A percentile compares a stretch with the other conserved stretches of the same genome.
phyloP scores from a whole-genome alignment of 2,113 vertebrate genomes.

The Hirundichthys speculiger region DNA sequence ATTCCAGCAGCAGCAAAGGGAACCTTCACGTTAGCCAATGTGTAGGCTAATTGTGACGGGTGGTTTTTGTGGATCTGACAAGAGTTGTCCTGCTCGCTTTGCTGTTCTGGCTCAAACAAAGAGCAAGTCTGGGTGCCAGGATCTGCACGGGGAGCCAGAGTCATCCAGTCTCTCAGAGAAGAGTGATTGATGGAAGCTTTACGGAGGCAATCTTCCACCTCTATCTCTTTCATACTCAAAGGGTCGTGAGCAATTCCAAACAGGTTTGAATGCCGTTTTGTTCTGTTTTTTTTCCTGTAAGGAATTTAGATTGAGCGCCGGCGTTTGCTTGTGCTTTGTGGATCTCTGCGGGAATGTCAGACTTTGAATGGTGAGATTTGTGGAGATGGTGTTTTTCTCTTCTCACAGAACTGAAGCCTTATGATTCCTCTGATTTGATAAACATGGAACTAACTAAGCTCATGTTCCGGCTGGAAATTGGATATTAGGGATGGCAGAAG shows the following conservation, averaged over 20 bases:
- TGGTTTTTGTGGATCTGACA: constrained; percentile 39
- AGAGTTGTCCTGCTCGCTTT: constrained; percentile 42
- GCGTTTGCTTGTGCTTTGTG: constrained; percentile 34
- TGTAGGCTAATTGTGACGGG: constrained; percentile 55
- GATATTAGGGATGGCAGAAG: constrained; percentile 44
- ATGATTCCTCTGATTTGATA: constrained; percentile 32
- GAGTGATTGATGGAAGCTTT: constrained; percentile 65
- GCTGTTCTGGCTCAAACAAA: constrained; percentile 49
- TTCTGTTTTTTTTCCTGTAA: constrained; percentile 18
- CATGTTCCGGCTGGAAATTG: constrained; percentile 39
- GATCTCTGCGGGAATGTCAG: constrained; percentile 47
- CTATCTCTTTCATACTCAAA: constrained; percentile 53
- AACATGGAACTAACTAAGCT: constrained; percentile 32
- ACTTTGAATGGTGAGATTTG: constrained; percentile 52
- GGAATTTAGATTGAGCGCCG: constrained; percentile 58
- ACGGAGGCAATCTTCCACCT: constrained; percentile 53
- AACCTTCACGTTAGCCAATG: constrained; percentile 35
- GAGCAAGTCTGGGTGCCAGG: constrained; percentile 40
- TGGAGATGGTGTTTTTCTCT: constrained; percentile 22
- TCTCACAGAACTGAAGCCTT: constrained; percentile 24
- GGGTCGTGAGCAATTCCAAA: constrained; percentile 53
- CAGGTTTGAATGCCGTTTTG: constrained; percentile 32
- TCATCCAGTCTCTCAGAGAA: constrained; percentile 31
- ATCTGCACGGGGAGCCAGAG: constrained; percentile 41
- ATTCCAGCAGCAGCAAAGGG: constrained; percentile 14